Base-by-base conservation (phyloP, 2,113 vertebrate species). In the Tringa solitaria region DNA sequence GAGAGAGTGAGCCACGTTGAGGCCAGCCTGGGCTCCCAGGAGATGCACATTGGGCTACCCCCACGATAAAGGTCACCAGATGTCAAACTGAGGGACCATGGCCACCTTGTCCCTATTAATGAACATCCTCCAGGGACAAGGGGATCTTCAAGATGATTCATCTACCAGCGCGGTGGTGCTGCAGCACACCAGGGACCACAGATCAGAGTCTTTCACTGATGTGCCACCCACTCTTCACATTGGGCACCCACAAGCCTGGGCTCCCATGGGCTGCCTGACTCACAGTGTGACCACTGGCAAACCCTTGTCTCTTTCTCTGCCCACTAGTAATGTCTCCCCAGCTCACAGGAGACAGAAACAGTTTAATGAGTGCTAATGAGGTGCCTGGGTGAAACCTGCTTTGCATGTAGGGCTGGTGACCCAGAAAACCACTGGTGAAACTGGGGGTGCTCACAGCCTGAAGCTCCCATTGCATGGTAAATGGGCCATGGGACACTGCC, bases 401-500 rank as follows among this genome's bases (percentile, higher is more conserved):
- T 53, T 54, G 48, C 2, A 0, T 4, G 6, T 28, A 46, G 33
- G 59, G 33, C 50, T 64, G 59, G 14, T 60, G 22, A 32, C 21
- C 30, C 54, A 35, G 17, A 3, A 8, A 46, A 37, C 12, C 23
- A 6, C 70, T 32, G 22, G 26, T 77, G 45, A 37, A 9, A 3
- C 21, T 21, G 45, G 21, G n/a, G 8, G 1, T 48, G 24, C n/a
- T 73, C 24, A 14, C 37, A 88, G 53, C 20, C 46, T 72, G 37
- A 46, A 87, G 46, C 17, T 67, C 41, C 78, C 45, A 12, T 9
- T 0, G 0, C 22, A 6, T 0, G 0, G n/a, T 5, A 32, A 22
- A 46, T 24, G 63, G n/a, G 10, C 43, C 26, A 6, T 27, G 51
- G 51, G 61, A 46, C 28, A 7, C 15, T 41, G 65, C 37, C 26